Conservation (phyloP, 2,888 invertebrate genomes). For the Autographa pulchrina region DNA sequence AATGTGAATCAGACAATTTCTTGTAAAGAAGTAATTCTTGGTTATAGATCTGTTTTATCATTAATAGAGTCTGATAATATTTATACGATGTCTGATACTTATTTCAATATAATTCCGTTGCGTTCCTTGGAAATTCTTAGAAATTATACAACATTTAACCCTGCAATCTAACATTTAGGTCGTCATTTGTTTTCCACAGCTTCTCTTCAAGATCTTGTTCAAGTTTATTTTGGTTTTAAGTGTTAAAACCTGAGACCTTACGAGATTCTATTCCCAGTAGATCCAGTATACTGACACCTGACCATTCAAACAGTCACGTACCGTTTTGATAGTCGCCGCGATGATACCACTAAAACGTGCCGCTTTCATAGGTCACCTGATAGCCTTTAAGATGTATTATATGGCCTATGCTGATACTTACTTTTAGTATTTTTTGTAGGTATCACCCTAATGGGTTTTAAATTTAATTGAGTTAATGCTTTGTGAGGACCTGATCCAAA, state of each 20-base stretch:
- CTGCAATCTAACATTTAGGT: neutral
- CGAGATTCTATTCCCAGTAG: slow-evolving; percentile 7
- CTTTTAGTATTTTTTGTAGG: neutral
- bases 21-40: no score
- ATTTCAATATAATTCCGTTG: neutral
- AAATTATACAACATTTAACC: neutral
- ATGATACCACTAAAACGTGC: slow-evolving; percentile 52
- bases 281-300: slow-evolving; percentile 33
- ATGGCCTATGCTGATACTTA: slow-evolving; percentile 5
- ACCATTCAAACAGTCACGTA: slow-evolving; percentile 48
- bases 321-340: slow-evolving; percentile 48
- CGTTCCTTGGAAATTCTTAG: neutral
- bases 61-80: neutral
- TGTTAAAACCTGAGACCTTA: neutral
- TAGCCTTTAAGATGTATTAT: slow-evolving; percentile 32
- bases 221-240: neutral
- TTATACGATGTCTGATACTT: no score
- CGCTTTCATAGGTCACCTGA: slow-evolving; percentile 50
- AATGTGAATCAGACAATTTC: neutral
- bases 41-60: neutral
- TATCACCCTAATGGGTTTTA: neutral
- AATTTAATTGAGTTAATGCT: no score
- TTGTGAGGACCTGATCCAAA: no score
- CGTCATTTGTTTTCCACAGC: neutral
- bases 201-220: neutral